These are phyloP conservation scores for Saguinus imperator DNA, from an alignment of 2,113 vertebrate genomes.

Conservation along the genomic window DNA sequence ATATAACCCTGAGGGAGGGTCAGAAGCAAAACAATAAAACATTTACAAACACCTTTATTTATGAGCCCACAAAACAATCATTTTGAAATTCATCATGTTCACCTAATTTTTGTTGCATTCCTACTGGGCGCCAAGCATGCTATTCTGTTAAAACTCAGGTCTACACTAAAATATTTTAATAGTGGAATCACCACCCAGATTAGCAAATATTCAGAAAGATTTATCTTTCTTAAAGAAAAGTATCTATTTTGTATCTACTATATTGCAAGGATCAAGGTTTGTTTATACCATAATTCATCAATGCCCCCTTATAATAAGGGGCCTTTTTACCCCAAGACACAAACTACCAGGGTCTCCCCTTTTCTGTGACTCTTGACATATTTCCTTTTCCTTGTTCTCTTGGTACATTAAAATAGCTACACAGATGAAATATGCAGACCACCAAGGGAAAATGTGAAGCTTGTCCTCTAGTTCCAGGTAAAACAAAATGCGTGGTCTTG, in stretches of 20 bases:
- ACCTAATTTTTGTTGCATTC: not conserved
- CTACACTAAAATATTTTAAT: not conserved
- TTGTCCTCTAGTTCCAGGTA: not conserved
- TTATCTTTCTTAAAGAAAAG: not conserved
- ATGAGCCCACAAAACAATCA: not conserved
- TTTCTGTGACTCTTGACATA: not conserved
- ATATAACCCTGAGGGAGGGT: not conserved
- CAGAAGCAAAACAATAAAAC: not conserved
- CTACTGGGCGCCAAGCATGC: not conserved
- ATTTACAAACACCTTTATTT: not conserved
- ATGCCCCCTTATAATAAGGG: not conserved
- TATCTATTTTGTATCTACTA: not conserved
- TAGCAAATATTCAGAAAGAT: not conserved
- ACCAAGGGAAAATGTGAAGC: not conserved
- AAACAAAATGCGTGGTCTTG: not conserved
- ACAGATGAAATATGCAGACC: not conserved
- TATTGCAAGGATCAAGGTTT: not conserved
- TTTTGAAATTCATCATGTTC: not conserved
- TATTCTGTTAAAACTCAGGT: not conserved
- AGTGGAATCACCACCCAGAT: not conserved
- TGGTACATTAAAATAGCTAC: not conserved
- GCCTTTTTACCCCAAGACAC: not conserved
- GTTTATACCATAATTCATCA: not conserved
- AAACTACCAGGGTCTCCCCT: not conserved
- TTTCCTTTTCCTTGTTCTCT: not conserved